Evolutionary conservation across 92 coral and sea anemone species (phyloP).

Genomic region (Zoanthus solanderi): DNA sequence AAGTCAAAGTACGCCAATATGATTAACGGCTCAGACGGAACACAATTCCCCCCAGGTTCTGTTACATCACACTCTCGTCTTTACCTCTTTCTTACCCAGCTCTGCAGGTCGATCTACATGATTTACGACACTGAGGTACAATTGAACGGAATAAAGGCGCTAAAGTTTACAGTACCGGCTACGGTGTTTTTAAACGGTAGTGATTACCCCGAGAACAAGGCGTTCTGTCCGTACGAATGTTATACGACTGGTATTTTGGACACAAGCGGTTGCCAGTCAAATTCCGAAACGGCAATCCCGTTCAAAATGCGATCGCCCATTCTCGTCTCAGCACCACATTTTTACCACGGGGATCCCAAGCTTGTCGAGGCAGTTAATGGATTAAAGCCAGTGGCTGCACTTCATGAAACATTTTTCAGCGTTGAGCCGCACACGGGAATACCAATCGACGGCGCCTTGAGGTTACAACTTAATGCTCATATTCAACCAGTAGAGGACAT

Average conservation of each 20-base stretch:
- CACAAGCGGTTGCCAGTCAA: conserved; percentile 71
- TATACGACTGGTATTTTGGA: conserved; percentile 85
- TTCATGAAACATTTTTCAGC: conserved; percentile 76
- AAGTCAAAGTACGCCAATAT: conserved; percentile 82
- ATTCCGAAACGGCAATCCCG: conserved; percentile 37
- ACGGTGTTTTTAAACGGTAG: conserved; percentile 73
- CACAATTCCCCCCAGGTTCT: conserved; percentile 81
- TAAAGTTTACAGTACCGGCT: conserved; percentile 74
- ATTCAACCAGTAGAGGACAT: conserved; percentile 67
- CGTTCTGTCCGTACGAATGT: conserved; percentile 81
- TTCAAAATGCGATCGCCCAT: conserved; percentile 64
- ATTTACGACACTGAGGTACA: conserved; percentile 52
- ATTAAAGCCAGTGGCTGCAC: conserved; percentile 65
- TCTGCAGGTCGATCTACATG: conserved; percentile 82
- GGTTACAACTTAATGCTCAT: conserved; percentile 79
- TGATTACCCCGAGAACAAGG: conserved; percentile 71
- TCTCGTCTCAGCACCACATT: conserved; percentile 90
- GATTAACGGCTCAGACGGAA: conserved; percentile 95
- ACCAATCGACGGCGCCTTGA: conserved; percentile 68
- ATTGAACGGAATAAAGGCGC: conserved; percentile 66
- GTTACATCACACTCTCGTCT: conserved; percentile 45
- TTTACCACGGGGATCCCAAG: conserved; percentile 80
- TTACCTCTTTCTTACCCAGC: conserved; percentile 74
- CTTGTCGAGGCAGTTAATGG: conserved; percentile 75
- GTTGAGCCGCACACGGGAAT: conserved; percentile 81